Percentiles rank a stretch among this genome's conserved stretches.
These are phyloP conservation scores for Calephelis virginiensis DNA, from an alignment of 1,140 invertebrate genomes.

Conservation along the genomic window DNA sequence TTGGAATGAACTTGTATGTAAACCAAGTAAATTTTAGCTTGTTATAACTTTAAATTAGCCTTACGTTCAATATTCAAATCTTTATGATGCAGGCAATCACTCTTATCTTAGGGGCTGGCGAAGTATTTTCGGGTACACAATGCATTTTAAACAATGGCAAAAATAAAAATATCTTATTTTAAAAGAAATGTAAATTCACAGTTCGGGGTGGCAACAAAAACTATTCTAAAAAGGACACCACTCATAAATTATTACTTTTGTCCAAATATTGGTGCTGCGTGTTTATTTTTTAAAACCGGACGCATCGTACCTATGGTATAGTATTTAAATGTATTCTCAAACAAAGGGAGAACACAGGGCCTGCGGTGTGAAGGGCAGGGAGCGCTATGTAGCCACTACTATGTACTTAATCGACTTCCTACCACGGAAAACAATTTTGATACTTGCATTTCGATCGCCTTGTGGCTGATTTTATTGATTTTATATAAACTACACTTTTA, in stretches of 20 bases:
- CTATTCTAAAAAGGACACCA: conserved; percentile 48
- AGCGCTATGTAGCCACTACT: conserved; percentile 50
- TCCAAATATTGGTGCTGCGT: conserved; percentile 62
- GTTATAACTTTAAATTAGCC: too few species aligned
- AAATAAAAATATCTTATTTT: conserved; percentile 14
- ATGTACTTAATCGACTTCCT: conserved; percentile 65
- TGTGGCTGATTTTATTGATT: too few species aligned
- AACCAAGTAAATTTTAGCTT: too few species aligned
- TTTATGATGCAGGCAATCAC: not conserved
- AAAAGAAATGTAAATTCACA: conserved; percentile 6
- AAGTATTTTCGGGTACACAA: not conserved
- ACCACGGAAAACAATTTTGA: conserved; percentile 41
- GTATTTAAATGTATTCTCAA: conserved; percentile 75
- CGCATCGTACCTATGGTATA: conserved; percentile 55
- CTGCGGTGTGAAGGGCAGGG: conserved; percentile 65
- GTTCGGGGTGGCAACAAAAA: conserved; percentile 35
- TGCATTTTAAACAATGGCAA: conserved; percentile 2
- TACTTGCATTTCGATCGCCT: conserved; percentile 34
- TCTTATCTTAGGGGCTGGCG: not conserved
- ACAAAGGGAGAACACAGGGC: conserved; percentile 60
- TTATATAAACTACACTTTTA: too few species aligned
- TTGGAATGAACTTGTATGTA: too few species aligned
- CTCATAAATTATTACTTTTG: conserved; percentile 66
- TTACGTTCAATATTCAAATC: too few species aligned
- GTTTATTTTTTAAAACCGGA: conserved; percentile 68